Percentiles rank a stretch among this genome's conserved stretches.
Conservation (phyloP, 2,888 invertebrate genomes). For the Pandemis corylana region DNA sequence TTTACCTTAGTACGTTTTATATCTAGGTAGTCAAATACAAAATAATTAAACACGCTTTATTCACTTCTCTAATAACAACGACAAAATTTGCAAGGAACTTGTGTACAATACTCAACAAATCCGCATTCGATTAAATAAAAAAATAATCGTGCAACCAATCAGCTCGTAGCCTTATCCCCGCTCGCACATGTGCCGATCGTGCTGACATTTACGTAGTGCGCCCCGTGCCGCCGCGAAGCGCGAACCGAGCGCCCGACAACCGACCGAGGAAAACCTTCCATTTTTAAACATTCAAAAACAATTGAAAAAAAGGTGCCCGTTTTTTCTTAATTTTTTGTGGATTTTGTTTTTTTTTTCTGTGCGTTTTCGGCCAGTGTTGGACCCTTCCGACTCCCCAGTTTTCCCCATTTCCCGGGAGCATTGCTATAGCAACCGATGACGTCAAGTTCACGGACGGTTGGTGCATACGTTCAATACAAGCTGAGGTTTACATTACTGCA, state of each 20-base stretch:
- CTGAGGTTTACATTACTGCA: conserved; percentile 32
- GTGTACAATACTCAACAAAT: neutral
- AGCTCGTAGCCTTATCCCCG: conserved; percentile 63
- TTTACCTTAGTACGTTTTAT: no score
- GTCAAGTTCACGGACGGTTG: conserved; percentile 83
- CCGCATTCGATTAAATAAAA: conserved; percentile 4
- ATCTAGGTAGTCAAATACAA: no score
- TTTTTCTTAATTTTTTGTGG: conserved; percentile 46
- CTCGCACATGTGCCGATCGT: conserved; percentile 82
- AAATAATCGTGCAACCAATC: conserved; percentile 57
- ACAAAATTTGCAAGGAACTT: neutral
- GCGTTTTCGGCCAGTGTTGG: conserved; percentile 52
- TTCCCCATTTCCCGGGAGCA: conserved; percentile 65
- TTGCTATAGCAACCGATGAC: conserved; percentile 79
- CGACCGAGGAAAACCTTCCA: conserved; percentile 42
- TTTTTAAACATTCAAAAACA: conserved; percentile 50
- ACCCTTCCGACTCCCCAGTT: conserved; percentile 48
- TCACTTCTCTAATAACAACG: neutral
- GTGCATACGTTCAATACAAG: conserved; percentile 80
- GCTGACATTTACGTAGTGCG: conserved; percentile 84
- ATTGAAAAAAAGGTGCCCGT: conserved; percentile 59
- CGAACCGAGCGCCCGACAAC: conserved; percentile 53
- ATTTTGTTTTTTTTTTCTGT: conserved; percentile 53
- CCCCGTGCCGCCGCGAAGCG: conserved; percentile 75
- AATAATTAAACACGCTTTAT: neutral